Conservation (phyloP, 2,797 vertebrate species). For the Enteromius anoplus region DNA sequence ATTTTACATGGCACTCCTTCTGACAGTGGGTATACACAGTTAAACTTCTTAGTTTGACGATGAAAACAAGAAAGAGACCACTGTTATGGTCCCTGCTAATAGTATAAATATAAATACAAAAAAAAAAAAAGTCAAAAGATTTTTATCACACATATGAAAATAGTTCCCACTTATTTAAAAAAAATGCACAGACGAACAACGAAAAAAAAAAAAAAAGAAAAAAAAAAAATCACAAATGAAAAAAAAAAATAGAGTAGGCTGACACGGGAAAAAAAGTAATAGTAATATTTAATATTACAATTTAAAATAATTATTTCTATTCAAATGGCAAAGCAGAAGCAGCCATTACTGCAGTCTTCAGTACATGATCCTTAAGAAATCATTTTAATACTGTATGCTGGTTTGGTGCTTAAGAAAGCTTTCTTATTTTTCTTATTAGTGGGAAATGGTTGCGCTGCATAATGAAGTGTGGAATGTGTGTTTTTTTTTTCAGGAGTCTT, state of each 20-base stretch:
- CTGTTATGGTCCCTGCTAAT: neutral
- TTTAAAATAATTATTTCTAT: neutral
- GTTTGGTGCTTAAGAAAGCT: constrained; percentile 5
- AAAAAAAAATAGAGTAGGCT: too few species aligned
- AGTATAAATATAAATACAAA: neutral
- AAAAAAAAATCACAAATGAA: too few species aligned
- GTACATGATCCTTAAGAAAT: neutral
- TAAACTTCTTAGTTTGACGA: constrained; percentile 19
- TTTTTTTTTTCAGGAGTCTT: neutral
- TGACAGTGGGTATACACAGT: constrained; percentile 37
- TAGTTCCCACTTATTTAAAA: neutral
- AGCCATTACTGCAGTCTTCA: neutral
- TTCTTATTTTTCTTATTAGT: neutral
- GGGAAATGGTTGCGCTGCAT: constrained; percentile 1
- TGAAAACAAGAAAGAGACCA: constrained; percentile 16
- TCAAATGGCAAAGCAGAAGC: too few species aligned
- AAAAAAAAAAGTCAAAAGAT: too few species aligned
- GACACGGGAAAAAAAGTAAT: neutral
- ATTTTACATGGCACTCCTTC: constrained; percentile 58
- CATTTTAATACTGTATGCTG: neutral
- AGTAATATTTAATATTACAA: too few species aligned
- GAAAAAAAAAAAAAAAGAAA: too few species aligned
- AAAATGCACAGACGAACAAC: neutral
- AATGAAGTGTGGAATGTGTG: neutral
- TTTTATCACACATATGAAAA: neutral